These are phyloP conservation scores for Lynx canadensis DNA, from an alignment of 2,113 vertebrate genomes.

Conservation along the genomic window DNA sequence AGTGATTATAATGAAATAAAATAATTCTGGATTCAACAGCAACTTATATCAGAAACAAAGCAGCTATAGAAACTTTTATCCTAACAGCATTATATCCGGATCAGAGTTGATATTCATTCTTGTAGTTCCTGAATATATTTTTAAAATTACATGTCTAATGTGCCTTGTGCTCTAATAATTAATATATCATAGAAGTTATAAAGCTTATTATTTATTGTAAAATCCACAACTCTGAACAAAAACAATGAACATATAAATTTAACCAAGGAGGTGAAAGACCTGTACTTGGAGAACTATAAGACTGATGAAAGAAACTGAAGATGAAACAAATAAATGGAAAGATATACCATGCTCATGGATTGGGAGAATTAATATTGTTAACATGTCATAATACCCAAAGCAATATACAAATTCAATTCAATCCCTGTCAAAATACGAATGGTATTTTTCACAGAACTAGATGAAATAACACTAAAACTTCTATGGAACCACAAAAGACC, in stretches of 20 bases:
- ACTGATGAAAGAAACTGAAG: neutral
- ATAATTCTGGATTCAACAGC: slow-evolving; percentile 63
- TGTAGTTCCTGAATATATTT: slow-evolving; percentile 68
- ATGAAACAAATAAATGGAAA: neutral
- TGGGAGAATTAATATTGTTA: neutral
- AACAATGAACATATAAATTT: neutral
- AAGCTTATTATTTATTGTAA: slow-evolving; percentile 76
- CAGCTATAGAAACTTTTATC: slow-evolving; percentile 70
- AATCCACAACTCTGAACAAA: slow-evolving; percentile 57
- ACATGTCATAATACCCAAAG: neutral
- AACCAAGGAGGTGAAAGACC: neutral
- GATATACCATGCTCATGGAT: neutral
- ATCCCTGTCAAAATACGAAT: neutral
- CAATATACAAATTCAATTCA: neutral
- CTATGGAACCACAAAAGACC: neutral
- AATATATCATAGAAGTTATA: slow-evolving; percentile 67
- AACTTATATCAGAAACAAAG: slow-evolving; percentile 67
- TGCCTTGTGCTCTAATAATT: slow-evolving; percentile 70
- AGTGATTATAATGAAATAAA: slow-evolving; percentile 80
- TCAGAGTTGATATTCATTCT: slow-evolving; percentile 71
- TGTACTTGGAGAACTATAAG: neutral
- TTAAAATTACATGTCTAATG: slow-evolving; percentile 65
- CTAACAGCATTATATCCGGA: slow-evolving; percentile 26
- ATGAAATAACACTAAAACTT: neutral
- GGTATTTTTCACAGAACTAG: neutral